phyloP scores from a whole-genome alignment of 1,140 invertebrate genomes.

The Drosophila teissieri region DNA sequence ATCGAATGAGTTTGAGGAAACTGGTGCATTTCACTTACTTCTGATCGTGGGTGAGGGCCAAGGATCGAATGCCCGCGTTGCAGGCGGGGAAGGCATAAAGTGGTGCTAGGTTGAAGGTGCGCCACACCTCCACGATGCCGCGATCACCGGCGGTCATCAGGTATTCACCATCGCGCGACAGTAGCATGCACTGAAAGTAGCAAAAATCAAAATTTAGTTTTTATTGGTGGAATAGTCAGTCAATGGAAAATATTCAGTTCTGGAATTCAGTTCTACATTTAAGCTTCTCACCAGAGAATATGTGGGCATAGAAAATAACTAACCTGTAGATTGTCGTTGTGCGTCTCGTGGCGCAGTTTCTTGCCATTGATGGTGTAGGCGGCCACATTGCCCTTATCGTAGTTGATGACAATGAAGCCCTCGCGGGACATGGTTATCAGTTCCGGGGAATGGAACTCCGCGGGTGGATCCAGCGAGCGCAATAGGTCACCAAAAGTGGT shows the following conservation, averaged over 20 bases:
- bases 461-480: slow-evolving; percentile 93
- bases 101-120: slow-evolving; percentile 97
- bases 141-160: slow-evolving; percentile 98
- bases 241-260: too few relatives aligned
- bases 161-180: slow-evolving; percentile 99
- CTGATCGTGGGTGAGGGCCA: slow-evolving; percentile 98
- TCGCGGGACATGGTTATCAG: slow-evolving; percentile 97
- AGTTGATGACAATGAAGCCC: slow-evolving; percentile 97
- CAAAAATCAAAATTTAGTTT: slow-evolving; percentile 19
- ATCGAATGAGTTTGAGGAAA: neutral
- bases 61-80: slow-evolving; percentile 95
- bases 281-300: too few relatives aligned
- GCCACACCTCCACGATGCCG: slow-evolving; percentile 98
- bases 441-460: slow-evolving; percentile 93
- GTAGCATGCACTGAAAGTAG: slow-evolving; percentile 92
- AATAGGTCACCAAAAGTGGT: slow-evolving; percentile 99
- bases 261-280: too few relatives aligned
- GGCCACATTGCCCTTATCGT: slow-evolving; percentile 95
- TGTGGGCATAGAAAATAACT: slow-evolving; percentile 9
- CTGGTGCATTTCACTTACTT: slow-evolving; percentile 89
- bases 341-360: slow-evolving; percentile 93
- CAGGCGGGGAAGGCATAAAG: slow-evolving; percentile 98
- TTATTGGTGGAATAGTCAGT: too few relatives aligned
- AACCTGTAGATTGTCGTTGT: slow-evolving; percentile 98
- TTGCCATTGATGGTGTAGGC: slow-evolving; percentile 97